Conservation (phyloP, 2,797 vertebrate genomes). For the Eidolon dupreanum region DNA sequence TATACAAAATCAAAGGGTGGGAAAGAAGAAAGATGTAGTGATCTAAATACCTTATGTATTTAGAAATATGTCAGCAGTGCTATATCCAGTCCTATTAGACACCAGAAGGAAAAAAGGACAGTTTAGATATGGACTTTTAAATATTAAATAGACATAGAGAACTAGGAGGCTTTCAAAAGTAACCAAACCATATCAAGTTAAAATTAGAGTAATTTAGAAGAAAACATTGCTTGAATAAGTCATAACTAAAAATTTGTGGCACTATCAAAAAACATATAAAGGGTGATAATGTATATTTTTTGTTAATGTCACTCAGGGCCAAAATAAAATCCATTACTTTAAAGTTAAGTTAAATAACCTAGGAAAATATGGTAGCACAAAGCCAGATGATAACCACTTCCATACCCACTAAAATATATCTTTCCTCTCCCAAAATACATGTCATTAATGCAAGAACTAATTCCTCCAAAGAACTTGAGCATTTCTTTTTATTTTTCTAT, state of each 20-base stretch:
- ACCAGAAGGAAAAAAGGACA: not conserved
- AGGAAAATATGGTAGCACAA: not conserved
- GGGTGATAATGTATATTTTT: not conserved
- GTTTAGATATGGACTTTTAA: slow-evolving; percentile 3
- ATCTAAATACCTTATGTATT: not conserved
- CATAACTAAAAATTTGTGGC: not conserved
- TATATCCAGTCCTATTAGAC: not conserved
- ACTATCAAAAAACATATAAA: slow-evolving; percentile 22
- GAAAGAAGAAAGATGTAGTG: not conserved
- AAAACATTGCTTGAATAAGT: not conserved
- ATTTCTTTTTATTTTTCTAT: not conserved
- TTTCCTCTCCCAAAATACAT: not conserved
- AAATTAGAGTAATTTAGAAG: slow-evolving; percentile 32
- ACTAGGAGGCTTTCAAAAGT: slow-evolving; percentile 31
- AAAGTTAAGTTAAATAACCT: not conserved
- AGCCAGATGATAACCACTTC: not conserved
- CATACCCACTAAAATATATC: not conserved
- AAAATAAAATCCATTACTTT: not conserved
- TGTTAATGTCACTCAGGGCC: not conserved
- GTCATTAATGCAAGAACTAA: not conserved
- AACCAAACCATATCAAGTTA: not conserved
- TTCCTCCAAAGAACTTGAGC: not conserved
- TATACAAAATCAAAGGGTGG: not conserved
- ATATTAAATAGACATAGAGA: slow-evolving; percentile 19
- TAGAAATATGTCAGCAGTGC: not conserved